A percentile compares a stretch with the other conserved stretches of the same genome.
These are phyloP conservation scores for Salticus scenicus DNA, from an alignment of 2,888 invertebrate species.

Conservation along the genomic window DNA sequence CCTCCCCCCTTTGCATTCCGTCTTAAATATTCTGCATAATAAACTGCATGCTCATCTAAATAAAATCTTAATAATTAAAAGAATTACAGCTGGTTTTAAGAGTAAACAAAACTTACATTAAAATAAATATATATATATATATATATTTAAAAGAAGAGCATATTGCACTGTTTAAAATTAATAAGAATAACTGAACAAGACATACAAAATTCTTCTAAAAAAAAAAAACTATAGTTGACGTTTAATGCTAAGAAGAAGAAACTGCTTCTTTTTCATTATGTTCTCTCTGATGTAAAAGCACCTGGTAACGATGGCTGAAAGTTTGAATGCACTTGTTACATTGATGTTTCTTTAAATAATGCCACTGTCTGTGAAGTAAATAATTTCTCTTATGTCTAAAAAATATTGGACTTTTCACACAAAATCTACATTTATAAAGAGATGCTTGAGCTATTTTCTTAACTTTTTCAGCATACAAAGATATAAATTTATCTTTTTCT, in stretches of 20 bases:
- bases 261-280: conserved; percentile 37
- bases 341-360: conserved; percentile 45
- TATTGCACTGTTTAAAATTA: too few relatives aligned
- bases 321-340: conserved; percentile 67
- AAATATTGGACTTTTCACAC: conserved; percentile 65
- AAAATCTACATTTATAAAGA: conserved; percentile 66
- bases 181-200: background rate
- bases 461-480: conserved; percentile 66
- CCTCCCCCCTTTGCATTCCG: too few relatives aligned
- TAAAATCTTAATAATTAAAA: too few relatives aligned
- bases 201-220: background rate
- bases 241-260: conserved; percentile 53
- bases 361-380: conserved; percentile 65
- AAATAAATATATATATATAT: conserved; percentile 8
- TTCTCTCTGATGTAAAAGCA: conserved; percentile 69
- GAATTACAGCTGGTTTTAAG: too few relatives aligned
- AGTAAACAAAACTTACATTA: too few relatives aligned
- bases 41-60: too few relatives aligned
- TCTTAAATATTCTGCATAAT: too few relatives aligned
- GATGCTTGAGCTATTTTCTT: conserved; percentile 62
- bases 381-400: conserved; percentile 68
- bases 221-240: background rate
- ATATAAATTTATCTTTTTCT: conserved; percentile 61
- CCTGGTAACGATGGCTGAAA: conserved; percentile 68
- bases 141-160: too few relatives aligned